Base-by-base conservation (phyloP, 2,797 vertebrate species). In the Selene dorsalis region DNA sequence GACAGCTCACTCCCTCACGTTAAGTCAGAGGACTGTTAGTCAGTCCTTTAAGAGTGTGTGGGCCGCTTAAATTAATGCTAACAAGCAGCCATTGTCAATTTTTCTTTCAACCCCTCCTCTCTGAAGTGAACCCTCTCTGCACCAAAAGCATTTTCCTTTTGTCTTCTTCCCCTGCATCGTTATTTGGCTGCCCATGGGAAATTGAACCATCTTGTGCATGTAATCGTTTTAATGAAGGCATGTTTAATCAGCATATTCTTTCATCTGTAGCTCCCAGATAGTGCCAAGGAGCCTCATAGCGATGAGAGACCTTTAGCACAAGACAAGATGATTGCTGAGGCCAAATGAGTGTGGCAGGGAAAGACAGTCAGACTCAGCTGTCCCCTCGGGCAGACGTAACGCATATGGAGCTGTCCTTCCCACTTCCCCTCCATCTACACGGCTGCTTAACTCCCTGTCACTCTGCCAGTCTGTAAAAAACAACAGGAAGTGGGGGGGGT, bases 171-270 rank as follows among this genome's bases (percentile, higher is more conserved):
- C 60, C 57, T 58, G 83, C 82, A 69, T 89, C 81, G 82, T 92
- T 91, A 91, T 92, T 90, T 85, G 87, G 81, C 84, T 80, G 90
- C 93, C 93, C 7, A 85, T 93, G 93, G 92, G 92, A 94, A 91
- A 87, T 80, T 74, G 71, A 89, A 77, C 79, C 67, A 82, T 87
- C 84, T 88, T 89, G 80, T 90, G 86, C 84, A 59, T 83, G 83
- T 95, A 95, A 95, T 95, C 88, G 91, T 72, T 93, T 94, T 96
- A 96, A 96, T 95, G 94, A 95, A 94, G 82, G 88, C 85, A 71
- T 82, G 84, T 90, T 91, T 93, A 93, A 95, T 94, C 90, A 88
- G 84, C 87, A 85, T 89, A 84, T 89, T 91, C 86, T 89, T 89
- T 79, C 48, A 64, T 90, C 84, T 89, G 81, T 93, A 84, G 92